Evolutionary conservation across 2,113 vertebrate species (phyloP).

Genomic region (human): GRCh38 chr3:73141501-73142000

Average conservation of each 20-base stretch:
- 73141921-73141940: too few species aligned
- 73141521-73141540: neutral
- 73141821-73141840: too few species aligned
- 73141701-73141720: neutral
- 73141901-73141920: too few species aligned
- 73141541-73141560: neutral
- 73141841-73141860: too few species aligned
- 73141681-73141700: neutral
- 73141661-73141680: neutral
- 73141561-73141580: neutral
- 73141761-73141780: too few species aligned
- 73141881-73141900: too few species aligned
- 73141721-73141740: neutral
- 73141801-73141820: too few species aligned
- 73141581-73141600: neutral
- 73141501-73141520: neutral
- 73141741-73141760: neutral
- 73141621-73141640: neutral
- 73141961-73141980: too few species aligned
- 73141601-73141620: neutral
- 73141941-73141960: too few species aligned
- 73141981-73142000: too few species aligned
- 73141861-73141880: too few species aligned
- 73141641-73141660: neutral
- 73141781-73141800: too few species aligned